phyloP scores from a whole-genome alignment of 2,797 vertebrate genomes.

The Graptemys geographica region DNA sequence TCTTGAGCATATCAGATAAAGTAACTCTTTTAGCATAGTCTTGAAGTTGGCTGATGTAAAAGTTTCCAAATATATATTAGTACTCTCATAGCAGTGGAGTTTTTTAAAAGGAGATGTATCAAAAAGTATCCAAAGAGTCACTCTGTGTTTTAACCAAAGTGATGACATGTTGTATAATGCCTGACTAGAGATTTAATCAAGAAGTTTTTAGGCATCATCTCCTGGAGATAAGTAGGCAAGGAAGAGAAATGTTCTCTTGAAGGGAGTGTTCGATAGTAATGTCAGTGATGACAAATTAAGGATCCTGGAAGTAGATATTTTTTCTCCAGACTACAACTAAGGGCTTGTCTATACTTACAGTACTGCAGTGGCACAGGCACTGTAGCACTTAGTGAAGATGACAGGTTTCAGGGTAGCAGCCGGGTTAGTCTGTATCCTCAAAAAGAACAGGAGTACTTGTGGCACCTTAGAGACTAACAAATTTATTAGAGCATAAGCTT shows the following conservation, averaged over 20 bases:
- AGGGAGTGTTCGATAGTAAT: background rate
- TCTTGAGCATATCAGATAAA: constrained; percentile 11
- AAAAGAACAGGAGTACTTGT: no score
- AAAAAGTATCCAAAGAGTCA: background rate
- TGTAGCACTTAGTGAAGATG: no score
- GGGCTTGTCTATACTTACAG: background rate
- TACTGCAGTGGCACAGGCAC: background rate
- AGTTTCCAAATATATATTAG: background rate
- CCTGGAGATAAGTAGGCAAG: background rate
- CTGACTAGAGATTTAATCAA: background rate
- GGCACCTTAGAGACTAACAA: no score
- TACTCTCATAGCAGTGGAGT: background rate
- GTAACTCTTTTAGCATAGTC: background rate
- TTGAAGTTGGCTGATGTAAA: background rate
- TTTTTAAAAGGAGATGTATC: background rate
- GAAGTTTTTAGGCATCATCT: background rate
- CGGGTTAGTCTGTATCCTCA: no score
- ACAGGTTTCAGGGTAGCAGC: no score
- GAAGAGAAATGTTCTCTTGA: background rate
- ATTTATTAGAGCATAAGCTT: no score
- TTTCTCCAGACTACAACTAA: background rate
- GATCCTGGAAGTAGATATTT: background rate
- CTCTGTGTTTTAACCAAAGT: background rate
- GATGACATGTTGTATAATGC: background rate
- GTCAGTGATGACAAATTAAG: background rate